phyloP scores from a whole-genome alignment of 1,140 invertebrate species.

The Drosophila malerkotliana region DNA sequence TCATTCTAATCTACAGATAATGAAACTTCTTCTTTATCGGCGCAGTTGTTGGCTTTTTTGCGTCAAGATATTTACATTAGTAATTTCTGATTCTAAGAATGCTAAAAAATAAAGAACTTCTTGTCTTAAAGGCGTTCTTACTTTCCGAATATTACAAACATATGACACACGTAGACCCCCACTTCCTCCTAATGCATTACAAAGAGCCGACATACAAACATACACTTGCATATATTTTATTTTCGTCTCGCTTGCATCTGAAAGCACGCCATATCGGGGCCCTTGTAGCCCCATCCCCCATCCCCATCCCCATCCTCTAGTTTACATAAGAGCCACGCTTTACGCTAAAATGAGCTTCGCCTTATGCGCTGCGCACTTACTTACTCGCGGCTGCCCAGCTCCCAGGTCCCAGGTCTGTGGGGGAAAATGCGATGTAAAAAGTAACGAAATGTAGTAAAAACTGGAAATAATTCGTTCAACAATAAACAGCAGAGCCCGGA shows the following conservation, averaged over 20 bases:
- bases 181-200: slow-evolving; percentile 37
- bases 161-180: neutral
- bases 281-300: slow-evolving; percentile 9
- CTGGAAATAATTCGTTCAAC: slow-evolving; percentile 54
- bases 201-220: slow-evolving; percentile 12
- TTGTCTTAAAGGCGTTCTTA: slow-evolving; percentile 2
- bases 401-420: slow-evolving; percentile 4
- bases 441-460: slow-evolving; percentile 58
- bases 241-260: slow-evolving; percentile 48
- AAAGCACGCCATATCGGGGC: slow-evolving; percentile 37
- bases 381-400: neutral
- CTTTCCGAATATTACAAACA: neutral
- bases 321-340: slow-evolving; percentile 71
- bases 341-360: slow-evolving; percentile 67
- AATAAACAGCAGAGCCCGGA: slow-evolving; percentile 3
- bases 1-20: slow-evolving; percentile 17
- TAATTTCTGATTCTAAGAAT: slow-evolving; percentile 29
- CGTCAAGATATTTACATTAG: slow-evolving; percentile 21
- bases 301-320: slow-evolving; percentile 1
- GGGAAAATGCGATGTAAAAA: slow-evolving; percentile 59
- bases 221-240: slow-evolving; percentile 33
- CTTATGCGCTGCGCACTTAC: slow-evolving; percentile 62
- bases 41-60: neutral
- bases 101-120: neutral
- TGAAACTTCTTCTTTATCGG: slow-evolving; percentile 14